Conservation (phyloP, 2,888 invertebrate genomes). For the Tromatobia lineatoria region DNA sequence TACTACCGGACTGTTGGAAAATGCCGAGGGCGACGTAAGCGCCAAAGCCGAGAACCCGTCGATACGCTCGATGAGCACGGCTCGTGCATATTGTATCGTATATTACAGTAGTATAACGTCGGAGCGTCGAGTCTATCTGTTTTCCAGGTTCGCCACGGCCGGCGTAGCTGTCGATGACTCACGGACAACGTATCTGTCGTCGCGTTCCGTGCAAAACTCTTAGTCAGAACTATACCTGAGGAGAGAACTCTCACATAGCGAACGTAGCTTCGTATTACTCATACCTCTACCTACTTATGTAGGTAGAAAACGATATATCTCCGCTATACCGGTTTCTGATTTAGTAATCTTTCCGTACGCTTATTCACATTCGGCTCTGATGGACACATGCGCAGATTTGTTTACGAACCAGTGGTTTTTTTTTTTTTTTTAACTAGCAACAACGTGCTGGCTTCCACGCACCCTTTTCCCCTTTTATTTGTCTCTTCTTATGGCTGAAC, state of each 20-base stretch:
- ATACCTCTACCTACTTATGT: constrained; percentile 19
- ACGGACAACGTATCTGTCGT: constrained; percentile 54
- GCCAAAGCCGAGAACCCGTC: constrained; percentile 10
- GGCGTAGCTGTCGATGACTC: constrained; percentile 64
- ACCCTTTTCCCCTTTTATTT: too few relatives aligned
- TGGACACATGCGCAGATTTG: constrained; percentile 16
- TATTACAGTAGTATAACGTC: constrained; percentile 30
- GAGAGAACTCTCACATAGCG: constrained; percentile 21
- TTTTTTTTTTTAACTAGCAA: too few relatives aligned
- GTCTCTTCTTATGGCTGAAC: too few relatives aligned
- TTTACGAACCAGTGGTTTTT: neutral
- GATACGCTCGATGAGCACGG: constrained; percentile 51
- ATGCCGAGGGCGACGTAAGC: constrained; percentile 43
- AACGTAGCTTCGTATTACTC: constrained; percentile 49
- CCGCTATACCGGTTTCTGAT: constrained; percentile 18
- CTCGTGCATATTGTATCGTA: constrained; percentile 41
- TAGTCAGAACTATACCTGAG: constrained; percentile 30
- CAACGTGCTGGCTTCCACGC: too few relatives aligned
- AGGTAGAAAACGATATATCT: constrained; percentile 5
- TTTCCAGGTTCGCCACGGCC: constrained; percentile 53
- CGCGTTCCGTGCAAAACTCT: constrained; percentile 40
- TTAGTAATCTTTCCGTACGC: constrained; percentile 24
- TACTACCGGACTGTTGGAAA: neutral
- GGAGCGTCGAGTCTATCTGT: constrained; percentile 37
- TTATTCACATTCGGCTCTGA: constrained; percentile 34